phyloP scores from a whole-genome alignment of 2,113 vertebrate genomes.

The Trogon melanurus region DNA sequence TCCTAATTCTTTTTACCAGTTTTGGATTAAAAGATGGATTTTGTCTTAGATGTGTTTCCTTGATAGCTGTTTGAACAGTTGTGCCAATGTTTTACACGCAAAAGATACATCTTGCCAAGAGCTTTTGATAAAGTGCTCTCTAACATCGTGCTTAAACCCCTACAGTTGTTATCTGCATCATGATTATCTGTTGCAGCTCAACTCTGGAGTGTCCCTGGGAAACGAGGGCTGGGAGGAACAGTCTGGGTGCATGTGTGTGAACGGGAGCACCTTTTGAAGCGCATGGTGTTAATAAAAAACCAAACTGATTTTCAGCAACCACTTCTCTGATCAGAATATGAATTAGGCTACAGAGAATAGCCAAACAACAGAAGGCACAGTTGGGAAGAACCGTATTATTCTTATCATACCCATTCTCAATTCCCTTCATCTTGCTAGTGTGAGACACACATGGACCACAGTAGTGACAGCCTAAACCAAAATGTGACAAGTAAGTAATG shows the following conservation, averaged over 20 bases:
- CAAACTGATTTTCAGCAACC: slow-evolving; percentile 40
- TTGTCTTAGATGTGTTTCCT: not conserved
- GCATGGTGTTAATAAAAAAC: slow-evolving; percentile 52
- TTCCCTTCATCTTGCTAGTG: slow-evolving; percentile 47
- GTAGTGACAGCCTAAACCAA: slow-evolving; percentile 16
- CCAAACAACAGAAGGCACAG: slow-evolving; percentile 60
- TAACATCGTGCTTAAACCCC: slow-evolving; percentile 46
- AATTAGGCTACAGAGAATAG: slow-evolving; percentile 71
- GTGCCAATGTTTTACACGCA: not conserved
- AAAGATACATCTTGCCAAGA: not conserved
- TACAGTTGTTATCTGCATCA: not conserved
- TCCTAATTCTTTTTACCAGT: not conserved
- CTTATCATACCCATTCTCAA: slow-evolving; percentile 7
- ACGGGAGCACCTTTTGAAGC: slow-evolving; percentile 23
- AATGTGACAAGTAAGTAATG: slow-evolving; percentile 8
- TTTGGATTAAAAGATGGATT: not conserved
- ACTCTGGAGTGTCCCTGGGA: slow-evolving; percentile 36
- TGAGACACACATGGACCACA: not conserved
- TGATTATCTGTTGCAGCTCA: slow-evolving; percentile 3
- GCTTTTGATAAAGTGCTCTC: slow-evolving; percentile 4
- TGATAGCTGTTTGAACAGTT: not conserved
- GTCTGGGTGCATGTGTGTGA: not conserved
- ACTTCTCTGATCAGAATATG: slow-evolving; percentile 73
- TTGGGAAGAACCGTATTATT: slow-evolving; percentile 49
- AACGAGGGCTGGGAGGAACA: not conserved